Evolutionary conservation across 2,888 invertebrate genomes (phyloP), one percentile per base, ranked within the genome.

Genomic region (Rhagonycha fulva): DNA sequence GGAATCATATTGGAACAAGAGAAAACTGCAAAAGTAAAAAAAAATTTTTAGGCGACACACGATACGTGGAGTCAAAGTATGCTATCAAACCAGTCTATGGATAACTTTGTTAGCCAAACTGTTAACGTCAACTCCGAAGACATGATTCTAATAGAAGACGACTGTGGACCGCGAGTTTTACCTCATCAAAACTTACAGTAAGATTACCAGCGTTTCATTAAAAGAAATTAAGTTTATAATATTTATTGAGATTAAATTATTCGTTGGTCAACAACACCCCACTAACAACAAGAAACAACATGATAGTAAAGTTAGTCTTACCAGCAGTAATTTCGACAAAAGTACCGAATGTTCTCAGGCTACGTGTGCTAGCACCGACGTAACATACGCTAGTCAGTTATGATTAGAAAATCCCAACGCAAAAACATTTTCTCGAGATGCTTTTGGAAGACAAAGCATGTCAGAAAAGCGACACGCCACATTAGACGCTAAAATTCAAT

Each of bases 381-480:
- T 90, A 10, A 93, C 94, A 0, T 94, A 94, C 83, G 93, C 93
- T 72, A 94, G 94, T 84, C 94, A 94, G 85, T 87, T 94, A 73
- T 94, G 94, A 4, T 85, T 94, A 80, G 93, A 94, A 75, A 92
- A 91, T 82, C 90, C 91, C 72, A 92, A 91, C 81, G 90, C 90
- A 5, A 89, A 89, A 74, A 84, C 87, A 30, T 94, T 94, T 85
- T 94, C 95, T 67, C 91, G 99, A 28, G 98, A 99, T 87, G 98
- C 98, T 0, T 93, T 98, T 80, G 98, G 98, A 0, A 90, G 99
- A 28, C 97, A 98, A 86, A 98, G 98, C 85, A 98, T 99, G 95
- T 98, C 98, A 0, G 99, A 99, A 89, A 99, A 99, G 87, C 91
- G 98, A 68, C 98, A 98, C 89, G 98, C 98, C 0, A 96, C 97